phyloP scores from a whole-genome alignment of 2,797 vertebrate genomes.

The Oreortyx pictus region DNA sequence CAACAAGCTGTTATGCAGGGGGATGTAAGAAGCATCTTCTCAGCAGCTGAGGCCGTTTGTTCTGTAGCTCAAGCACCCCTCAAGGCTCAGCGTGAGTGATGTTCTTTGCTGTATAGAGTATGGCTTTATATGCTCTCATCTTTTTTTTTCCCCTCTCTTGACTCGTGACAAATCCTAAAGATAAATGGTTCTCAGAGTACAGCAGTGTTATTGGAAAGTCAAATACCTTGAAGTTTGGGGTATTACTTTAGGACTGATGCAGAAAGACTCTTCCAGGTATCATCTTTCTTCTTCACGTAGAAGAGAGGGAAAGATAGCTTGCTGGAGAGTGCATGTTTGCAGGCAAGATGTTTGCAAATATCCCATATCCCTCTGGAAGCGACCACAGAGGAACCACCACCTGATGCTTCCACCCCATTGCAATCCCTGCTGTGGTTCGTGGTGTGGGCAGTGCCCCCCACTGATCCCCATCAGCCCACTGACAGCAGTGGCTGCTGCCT shows the following conservation, averaged over 20 bases:
- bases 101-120: background rate
- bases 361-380: background rate
- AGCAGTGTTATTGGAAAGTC: background rate
- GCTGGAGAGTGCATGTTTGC: background rate
- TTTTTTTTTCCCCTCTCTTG: background rate
- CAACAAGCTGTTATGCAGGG: background rate
- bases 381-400: background rate
- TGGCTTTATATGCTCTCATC: fast-evolving
- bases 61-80: background rate
- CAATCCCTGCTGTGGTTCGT: fast-evolving
- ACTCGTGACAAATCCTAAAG: background rate
- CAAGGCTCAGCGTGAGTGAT: background rate
- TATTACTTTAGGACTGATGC: background rate
- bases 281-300: background rate
- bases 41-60: background rate
- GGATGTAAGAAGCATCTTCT: background rate
- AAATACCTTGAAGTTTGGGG: background rate
- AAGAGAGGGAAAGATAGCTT: background rate
- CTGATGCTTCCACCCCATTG: background rate
- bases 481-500: fast-evolving
- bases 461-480: too few relatives aligned
- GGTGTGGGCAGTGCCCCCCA: too few relatives aligned
- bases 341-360: background rate
- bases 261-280: background rate
- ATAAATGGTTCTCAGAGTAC: background rate